Percentiles rank a stretch among this genome's conserved stretches.
phyloP scores from a whole-genome alignment of 2,888 invertebrate genomes.

The Tinea semifulvella region DNA sequence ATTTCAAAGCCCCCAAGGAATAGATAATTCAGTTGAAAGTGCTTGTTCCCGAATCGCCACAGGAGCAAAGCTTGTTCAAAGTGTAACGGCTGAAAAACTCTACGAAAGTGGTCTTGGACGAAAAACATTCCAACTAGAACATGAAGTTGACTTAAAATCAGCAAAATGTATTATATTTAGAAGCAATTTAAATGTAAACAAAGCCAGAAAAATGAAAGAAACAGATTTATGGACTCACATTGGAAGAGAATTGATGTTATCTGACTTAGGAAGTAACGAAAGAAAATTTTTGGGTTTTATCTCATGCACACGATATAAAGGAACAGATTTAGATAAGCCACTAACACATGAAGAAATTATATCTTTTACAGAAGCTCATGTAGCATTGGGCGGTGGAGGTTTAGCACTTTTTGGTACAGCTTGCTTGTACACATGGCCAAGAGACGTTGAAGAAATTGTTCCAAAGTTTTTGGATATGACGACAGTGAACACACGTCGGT shows the following conservation, averaged over 20 bases:
- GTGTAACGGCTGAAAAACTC: constrained; percentile 87
- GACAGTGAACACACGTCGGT: constrained; percentile 73
- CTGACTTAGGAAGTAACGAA: constrained; percentile 68
- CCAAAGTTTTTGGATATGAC: constrained; percentile 57
- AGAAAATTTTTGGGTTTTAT: constrained; percentile 91
- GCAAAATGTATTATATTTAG: constrained; percentile 77
- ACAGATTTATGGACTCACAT: constrained; percentile 85
- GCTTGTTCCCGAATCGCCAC: constrained; percentile 80
- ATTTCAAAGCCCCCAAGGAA: constrained; percentile 74
- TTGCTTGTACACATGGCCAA: constrained; percentile 91
- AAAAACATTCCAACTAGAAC: constrained; percentile 84
- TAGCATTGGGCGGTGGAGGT: constrained; percentile 92
- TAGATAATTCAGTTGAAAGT: constrained; percentile 73
- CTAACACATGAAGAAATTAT: constrained; percentile 75
- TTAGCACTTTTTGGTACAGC: constrained; percentile 91
- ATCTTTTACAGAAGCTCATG: constrained; percentile 78
- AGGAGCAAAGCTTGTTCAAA: constrained; percentile 83
- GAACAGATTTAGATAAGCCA: constrained; percentile 66
- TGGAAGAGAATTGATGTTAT: constrained; percentile 85
- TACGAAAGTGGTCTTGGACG: constrained; percentile 79
- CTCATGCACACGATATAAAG: constrained; percentile 84
- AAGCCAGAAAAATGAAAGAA: constrained; percentile 77
- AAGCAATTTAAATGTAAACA: constrained; percentile 73
- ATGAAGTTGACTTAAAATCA: constrained; percentile 63
- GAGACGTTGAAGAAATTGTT: constrained; percentile 72